Percentiles rank a stretch among this genome's conserved stretches.
Conservation (phyloP, 1,140 invertebrate genomes). For the Drosophila navojoa region DNA sequence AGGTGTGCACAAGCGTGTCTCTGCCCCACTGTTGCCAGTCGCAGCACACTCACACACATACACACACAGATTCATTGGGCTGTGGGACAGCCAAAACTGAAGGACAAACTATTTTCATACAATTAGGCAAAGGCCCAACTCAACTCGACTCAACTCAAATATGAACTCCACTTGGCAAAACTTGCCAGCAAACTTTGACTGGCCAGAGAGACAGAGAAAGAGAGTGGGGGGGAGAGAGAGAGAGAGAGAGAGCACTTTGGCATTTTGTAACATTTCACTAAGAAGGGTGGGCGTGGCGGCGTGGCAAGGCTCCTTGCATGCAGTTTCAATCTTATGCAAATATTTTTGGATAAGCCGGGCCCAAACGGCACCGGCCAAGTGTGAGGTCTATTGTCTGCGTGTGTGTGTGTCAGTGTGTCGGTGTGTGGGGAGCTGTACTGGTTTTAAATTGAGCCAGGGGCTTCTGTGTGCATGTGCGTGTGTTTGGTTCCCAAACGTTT, state of each 20-base stretch:
- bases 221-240: too few species aligned
- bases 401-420: slow-evolving; percentile 6
- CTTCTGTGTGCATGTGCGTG: slow-evolving; percentile 26
- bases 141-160: slow-evolving; percentile 36
- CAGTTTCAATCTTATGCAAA: slow-evolving; percentile 80
- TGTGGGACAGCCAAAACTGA: slow-evolving; percentile 25
- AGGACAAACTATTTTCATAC: slow-evolving; percentile 76
- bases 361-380: slow-evolving; percentile 52
- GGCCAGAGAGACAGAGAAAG: not conserved
- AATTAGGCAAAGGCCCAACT: slow-evolving; percentile 57
- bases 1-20: not conserved
- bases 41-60: slow-evolving; percentile 18
- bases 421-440: slow-evolving; percentile 10
- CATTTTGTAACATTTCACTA: slow-evolving; percentile 67
- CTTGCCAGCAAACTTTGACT: slow-evolving; percentile 40
- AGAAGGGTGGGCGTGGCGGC: slow-evolving; percentile 23
- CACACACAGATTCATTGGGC: slow-evolving; percentile 46
- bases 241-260: not conserved
- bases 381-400: slow-evolving; percentile 10
- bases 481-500: slow-evolving; percentile 49
- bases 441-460: slow-evolving; percentile 69
- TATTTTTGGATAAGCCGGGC: slow-evolving; percentile 75
- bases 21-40: not conserved
- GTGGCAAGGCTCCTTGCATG: slow-evolving; percentile 60
- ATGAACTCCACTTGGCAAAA: slow-evolving; percentile 47